Evolutionary conservation across 2,113 vertebrate species (phyloP), one percentile per base, ranked within the genome.

Genomic region (Nestor notabilis): DNA sequence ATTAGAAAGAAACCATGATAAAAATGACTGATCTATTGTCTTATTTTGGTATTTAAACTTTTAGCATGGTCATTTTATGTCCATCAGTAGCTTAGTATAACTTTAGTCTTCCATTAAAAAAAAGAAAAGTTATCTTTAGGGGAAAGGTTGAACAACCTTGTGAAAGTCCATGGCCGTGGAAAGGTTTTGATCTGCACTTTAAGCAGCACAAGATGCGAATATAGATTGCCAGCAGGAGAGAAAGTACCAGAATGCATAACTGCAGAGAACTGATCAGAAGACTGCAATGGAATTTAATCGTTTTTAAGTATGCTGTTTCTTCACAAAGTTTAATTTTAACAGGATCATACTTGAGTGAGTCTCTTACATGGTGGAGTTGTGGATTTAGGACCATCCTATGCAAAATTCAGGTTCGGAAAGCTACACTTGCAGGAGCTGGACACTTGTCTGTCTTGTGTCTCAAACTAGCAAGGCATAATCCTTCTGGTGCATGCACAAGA

Each of bases 171-270:
- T 47, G 60, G 53, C n/a, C 44, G 70, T 55, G 77, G 58, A 79
- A 69, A 71, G 74, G 55, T 95, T 97, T 95, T 94, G 85, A 92
- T 87, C n/a, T 84, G 80, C 60, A 49, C 82, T 96, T 93, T 83
- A 44, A 44, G 55, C n/a, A 75, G 64, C 23, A 49, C 1, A 2
- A 2, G 1, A 28, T 69, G 52, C 53, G 87, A 60, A 52, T 83
- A 33, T 23, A 75, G 70, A 91, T 81, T 87, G 70, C 24, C 17
- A 65, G 70, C 0, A 0, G 65, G 33, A 39, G 46, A 52, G 41
- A 71, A 77, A 52, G 25, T 74, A 56, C 68, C 47, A 84, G 61
- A 84, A 92, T 8, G 21, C 52, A 41, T 41, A 92, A 81, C 47
- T 47, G 21, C 44, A 82, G 65, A 72, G 49, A 53, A 72, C 55